Evolutionary conservation across 1,140 invertebrate genomes (phyloP).

Genomic region (Brachystomella parvula): DNA sequence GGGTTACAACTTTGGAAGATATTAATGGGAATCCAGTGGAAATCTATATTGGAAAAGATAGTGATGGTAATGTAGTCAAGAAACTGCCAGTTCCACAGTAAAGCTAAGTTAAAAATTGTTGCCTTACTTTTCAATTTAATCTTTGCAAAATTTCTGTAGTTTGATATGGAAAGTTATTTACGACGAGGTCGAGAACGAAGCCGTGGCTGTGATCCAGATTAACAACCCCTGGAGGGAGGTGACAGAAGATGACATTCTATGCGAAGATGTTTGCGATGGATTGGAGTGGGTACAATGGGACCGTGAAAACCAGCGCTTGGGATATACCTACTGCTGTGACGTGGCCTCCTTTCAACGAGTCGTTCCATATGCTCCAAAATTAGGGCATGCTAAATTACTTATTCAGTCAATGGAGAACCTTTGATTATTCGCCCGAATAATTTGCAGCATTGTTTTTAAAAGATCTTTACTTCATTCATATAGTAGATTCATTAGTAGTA

Average conservation of each 20-base stretch:
- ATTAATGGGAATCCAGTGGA: conserved; percentile 21
- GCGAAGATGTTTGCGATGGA: conserved; percentile 31
- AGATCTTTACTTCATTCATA: no score
- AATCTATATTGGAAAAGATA: conserved; percentile 26
- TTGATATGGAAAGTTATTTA: conserved; percentile 48
- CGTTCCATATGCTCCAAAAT: conserved; percentile 22
- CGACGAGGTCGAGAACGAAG: conserved; percentile 46
- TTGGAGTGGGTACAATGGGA: conserved; percentile 32
- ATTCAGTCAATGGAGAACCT: neutral
- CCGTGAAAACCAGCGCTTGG: conserved; percentile 16
- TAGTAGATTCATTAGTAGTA: no score
- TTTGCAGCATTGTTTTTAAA: no score
- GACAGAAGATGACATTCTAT: conserved; percentile 26
- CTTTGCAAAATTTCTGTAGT: conserved; percentile 11
- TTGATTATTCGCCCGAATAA: no score
- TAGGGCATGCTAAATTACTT: neutral
- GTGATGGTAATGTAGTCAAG: conserved; percentile 11
- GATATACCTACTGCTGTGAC: conserved; percentile 34
- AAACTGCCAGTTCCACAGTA: conserved; percentile 19
- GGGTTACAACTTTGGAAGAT: conserved; percentile 23
- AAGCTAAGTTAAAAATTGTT: neutral
- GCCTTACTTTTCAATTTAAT: neutral
- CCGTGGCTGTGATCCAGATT: conserved; percentile 53
- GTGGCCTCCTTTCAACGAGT: neutral
- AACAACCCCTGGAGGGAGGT: conserved; percentile 51